phyloP scores from a whole-genome alignment of 2,113 vertebrate species.

The Macheiramphus alcinus region DNA sequence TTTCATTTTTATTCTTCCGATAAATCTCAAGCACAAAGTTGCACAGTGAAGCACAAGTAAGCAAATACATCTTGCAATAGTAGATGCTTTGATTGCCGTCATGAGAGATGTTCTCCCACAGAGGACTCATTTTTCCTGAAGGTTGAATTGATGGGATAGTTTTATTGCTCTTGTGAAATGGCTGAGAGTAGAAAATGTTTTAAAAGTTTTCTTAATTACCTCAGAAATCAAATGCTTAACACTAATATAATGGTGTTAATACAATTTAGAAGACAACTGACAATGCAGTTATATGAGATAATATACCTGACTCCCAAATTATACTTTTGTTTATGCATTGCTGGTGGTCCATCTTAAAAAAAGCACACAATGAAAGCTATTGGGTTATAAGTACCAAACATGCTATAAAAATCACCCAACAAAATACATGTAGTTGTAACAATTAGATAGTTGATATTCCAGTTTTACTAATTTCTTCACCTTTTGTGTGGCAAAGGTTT shows the following conservation, averaged over 20 bases:
- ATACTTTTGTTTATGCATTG: neutral
- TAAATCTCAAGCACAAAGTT: constrained; percentile 40
- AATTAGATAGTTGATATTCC: neutral
- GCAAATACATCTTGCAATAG: constrained; percentile 33
- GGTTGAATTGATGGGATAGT: neutral
- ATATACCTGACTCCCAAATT: neutral
- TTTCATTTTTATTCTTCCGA: constrained; percentile 36
- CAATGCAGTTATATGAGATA: neutral
- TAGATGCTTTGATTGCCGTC: neutral
- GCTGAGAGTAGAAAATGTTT: constrained; percentile 3
- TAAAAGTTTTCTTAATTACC: constrained; percentile 37
- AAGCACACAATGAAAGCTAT: neutral
- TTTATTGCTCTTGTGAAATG: constrained; percentile 34
- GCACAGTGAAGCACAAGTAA: constrained; percentile 33
- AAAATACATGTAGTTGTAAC: neutral
- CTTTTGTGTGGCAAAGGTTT: neutral
- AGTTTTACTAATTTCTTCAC: neutral
- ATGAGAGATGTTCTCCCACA: constrained; percentile 20
- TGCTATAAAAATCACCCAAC: neutral
- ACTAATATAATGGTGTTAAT: neutral
- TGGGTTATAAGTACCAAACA: neutral
- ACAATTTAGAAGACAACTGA: neutral
- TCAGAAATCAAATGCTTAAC: constrained; percentile 27
- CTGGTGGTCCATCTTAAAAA: neutral
- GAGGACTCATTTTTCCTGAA: constrained; percentile 35